phyloP scores from a whole-genome alignment of 2,113 vertebrate genomes.

The Alligator sinensis region DNA sequence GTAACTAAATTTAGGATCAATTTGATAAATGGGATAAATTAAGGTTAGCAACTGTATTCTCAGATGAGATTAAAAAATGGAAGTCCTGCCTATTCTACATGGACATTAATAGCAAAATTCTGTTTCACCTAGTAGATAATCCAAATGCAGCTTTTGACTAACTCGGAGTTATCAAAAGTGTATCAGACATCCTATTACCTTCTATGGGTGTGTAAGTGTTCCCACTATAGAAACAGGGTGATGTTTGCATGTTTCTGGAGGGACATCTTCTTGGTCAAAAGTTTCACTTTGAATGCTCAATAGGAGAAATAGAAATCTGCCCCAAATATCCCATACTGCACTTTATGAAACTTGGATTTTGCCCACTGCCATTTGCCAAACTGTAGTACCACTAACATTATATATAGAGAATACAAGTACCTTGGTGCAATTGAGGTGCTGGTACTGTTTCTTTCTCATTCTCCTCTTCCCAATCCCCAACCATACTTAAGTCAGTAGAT shows the following conservation, averaged over 20 bases:
- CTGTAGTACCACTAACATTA: neutral
- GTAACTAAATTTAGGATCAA: neutral
- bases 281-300: too few species aligned
- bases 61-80: fast-evolving
- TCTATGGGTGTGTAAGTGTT: too few species aligned
- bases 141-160: too few species aligned
- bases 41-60: conserved; percentile 1
- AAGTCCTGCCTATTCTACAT: neutral
- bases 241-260: too few species aligned
- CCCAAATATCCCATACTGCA: neutral
- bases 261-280: too few species aligned
- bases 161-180: too few species aligned
- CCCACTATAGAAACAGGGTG: too few species aligned
- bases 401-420: too few species aligned
- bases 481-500: too few species aligned
- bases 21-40: too few species aligned
- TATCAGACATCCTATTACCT: too few species aligned
- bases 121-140: neutral
- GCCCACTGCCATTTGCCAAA: neutral
- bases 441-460: neutral
- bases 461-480: neutral
- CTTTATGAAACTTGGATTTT: neutral
- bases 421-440: neutral
- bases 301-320: too few species aligned
- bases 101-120: neutral